phyloP scores from a whole-genome alignment of 35 echinoderm and acorn worm genomes.

The Stichopus chloronotus region DNA sequence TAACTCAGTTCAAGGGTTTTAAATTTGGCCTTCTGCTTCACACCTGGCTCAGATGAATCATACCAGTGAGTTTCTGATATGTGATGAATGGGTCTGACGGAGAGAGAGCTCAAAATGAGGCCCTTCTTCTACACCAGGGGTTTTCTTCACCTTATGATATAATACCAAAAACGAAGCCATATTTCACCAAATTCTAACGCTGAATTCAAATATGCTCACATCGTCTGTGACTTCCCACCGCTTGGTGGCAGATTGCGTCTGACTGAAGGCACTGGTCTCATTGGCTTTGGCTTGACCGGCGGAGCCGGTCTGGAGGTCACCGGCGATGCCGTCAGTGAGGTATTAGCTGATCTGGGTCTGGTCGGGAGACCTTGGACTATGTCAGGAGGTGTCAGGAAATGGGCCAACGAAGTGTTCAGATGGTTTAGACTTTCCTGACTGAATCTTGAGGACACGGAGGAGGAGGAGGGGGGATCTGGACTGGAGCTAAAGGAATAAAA shows the following conservation, averaged over 20 bases:
- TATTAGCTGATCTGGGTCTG: slow-evolving; percentile 6
- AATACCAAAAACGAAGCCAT: no score
- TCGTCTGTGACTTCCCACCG: slow-evolving; percentile 32
- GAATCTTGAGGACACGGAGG: neutral
- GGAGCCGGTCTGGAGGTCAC: slow-evolving; percentile 16
- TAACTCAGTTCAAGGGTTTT: no score
- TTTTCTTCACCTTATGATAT: no score
- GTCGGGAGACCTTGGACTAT: slow-evolving; percentile 40
- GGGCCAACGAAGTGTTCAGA: slow-evolving; percentile 21
- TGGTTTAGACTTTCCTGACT: neutral
- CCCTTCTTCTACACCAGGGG: no score
- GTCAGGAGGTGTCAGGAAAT: slow-evolving; percentile 34
- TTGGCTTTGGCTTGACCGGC: slow-evolving; percentile 48
- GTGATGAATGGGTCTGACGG: no score
- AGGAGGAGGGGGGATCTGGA: neutral
- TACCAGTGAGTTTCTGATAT: no score
- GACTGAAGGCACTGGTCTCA: slow-evolving; percentile 53
- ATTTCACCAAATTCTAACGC: no score
- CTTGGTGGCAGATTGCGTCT: slow-evolving; percentile 22
- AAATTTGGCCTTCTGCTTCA: no score
- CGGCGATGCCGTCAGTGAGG: neutral
- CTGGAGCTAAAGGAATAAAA: slow-evolving; percentile 7
- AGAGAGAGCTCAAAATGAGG: no score
- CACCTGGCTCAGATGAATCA: no score
- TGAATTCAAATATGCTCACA: slow-evolving; percentile 25